phyloP scores from a whole-genome alignment of 2,888 invertebrate genomes.

The Camponotus fellah region DNA sequence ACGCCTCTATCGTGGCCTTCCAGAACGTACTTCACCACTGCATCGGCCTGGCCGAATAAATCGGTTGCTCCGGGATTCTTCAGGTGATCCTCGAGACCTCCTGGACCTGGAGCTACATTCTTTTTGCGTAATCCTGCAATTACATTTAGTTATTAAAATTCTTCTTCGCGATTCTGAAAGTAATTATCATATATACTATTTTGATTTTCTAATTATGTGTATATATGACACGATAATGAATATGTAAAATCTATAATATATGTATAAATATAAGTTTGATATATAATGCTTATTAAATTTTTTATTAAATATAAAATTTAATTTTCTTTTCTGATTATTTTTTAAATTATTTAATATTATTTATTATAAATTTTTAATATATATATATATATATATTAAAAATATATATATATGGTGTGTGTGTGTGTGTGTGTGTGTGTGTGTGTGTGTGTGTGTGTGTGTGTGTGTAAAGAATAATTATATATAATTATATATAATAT shows the following conservation, averaged over 20 bases:
- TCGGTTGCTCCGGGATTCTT: slow-evolving; percentile 96
- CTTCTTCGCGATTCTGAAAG: neutral
- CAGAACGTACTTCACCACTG: slow-evolving; percentile 95
- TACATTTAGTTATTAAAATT: neutral
- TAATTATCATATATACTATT: too few relatives aligned
- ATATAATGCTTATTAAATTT: neutral
- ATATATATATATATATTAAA: too few relatives aligned
- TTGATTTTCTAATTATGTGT: too few relatives aligned
- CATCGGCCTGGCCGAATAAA: slow-evolving; percentile 98
- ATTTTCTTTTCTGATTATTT: neutral
- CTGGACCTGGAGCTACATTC: slow-evolving; percentile 98
- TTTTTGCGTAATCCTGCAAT: slow-evolving; percentile 92
- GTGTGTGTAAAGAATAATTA: neutral
- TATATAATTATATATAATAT: neutral
- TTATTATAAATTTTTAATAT: neutral
- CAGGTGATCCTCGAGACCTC: slow-evolving; percentile 95
- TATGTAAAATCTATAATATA: neutral
- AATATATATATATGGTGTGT: too few relatives aligned
- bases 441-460: neutral
- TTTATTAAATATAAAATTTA: slow-evolving; percentile 3
- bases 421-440: neutral
- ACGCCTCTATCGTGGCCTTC: slow-evolving; percentile 99
- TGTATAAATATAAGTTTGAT: neutral
- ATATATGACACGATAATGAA: neutral
- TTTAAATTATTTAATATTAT: neutral